These are phyloP conservation scores for Trissoscelio sp. DNA, from an alignment of 2,888 invertebrate genomes.

Conservation along the genomic window DNA sequence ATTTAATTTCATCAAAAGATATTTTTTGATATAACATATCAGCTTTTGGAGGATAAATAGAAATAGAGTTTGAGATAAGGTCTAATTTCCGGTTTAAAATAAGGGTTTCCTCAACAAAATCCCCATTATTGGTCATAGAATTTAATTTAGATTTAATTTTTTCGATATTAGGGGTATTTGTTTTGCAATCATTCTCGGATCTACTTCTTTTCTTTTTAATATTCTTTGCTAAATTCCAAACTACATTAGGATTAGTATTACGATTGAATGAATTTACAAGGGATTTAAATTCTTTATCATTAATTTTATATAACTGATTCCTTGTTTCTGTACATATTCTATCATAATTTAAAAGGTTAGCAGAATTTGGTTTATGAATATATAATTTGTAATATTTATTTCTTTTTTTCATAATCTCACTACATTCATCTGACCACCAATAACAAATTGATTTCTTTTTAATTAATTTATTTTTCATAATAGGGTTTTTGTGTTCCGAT, in stretches of 20 bases:
- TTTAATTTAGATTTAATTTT: not conserved
- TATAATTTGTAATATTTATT: not conserved
- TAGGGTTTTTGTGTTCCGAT: not conserved
- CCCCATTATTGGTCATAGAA: not conserved
- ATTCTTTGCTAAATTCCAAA: conserved; percentile 12
- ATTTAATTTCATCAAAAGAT: not conserved
- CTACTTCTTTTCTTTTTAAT: not conserved
- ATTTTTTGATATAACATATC: not conserved
- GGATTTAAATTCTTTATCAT: not conserved
- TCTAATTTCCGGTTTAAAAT: not conserved
- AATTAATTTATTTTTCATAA: not conserved
- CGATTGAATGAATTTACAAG: not conserved
- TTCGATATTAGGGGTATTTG: not conserved
- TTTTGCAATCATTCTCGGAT: not conserved
- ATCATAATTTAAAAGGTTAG: not conserved
- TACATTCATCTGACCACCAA: conserved; percentile 16
- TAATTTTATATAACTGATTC: not conserved
- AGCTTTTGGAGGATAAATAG: not conserved
- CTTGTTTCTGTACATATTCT: not conserved
- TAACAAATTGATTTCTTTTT: conserved; percentile 1
- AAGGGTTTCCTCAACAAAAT: too few relatives aligned
- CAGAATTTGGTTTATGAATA: not conserved
- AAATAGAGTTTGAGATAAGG: not conserved
- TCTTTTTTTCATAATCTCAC: not conserved
- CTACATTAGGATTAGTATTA: not conserved